phyloP scores from a whole-genome alignment of 2,113 vertebrate species.

The Cololabis saira region DNA sequence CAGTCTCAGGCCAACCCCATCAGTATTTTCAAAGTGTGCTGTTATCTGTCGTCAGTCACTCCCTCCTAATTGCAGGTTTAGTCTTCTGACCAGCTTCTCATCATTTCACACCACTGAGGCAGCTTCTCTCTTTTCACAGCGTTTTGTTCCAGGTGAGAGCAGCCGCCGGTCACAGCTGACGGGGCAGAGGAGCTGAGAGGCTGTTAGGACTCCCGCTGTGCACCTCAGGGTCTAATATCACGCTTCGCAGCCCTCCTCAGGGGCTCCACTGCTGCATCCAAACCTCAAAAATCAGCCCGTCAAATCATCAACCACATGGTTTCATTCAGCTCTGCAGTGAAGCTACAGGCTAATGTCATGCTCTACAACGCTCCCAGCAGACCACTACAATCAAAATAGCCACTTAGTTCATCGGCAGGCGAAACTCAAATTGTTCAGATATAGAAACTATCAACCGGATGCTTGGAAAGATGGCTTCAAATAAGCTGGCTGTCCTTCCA shows the following conservation, averaged over 20 bases:
- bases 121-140: constrained; percentile 17
- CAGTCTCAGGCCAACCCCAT: constrained; percentile 7
- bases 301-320: constrained; percentile 29
- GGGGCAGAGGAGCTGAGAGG: constrained; percentile 44
- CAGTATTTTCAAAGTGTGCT: constrained; percentile 5
- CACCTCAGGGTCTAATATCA: constrained; percentile 68
- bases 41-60: constrained; percentile 16
- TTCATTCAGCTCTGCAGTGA: constrained; percentile 29
- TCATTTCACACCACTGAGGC: constrained; percentile 12
- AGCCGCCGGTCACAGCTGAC: constrained; percentile 54
- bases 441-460: neutral
- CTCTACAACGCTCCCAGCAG: constrained; percentile 13
- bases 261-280: constrained; percentile 19
- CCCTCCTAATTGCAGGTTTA: constrained; percentile 33
- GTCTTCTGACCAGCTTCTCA: constrained; percentile 4
- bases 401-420: constrained; percentile 18
- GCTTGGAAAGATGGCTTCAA: neutral
- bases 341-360: constrained; percentile 46
- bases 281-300: constrained; percentile 47
- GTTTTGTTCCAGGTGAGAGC: constrained; percentile 55
- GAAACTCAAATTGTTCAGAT: constrained; percentile 1
- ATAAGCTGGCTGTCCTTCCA: neutral
- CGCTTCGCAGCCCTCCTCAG: constrained; percentile 55
- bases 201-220: constrained; percentile 52
- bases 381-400: neutral